Evolutionary conservation across 2,888 invertebrate genomes (phyloP).

Genomic region (Dendrolimus houi): DNA sequence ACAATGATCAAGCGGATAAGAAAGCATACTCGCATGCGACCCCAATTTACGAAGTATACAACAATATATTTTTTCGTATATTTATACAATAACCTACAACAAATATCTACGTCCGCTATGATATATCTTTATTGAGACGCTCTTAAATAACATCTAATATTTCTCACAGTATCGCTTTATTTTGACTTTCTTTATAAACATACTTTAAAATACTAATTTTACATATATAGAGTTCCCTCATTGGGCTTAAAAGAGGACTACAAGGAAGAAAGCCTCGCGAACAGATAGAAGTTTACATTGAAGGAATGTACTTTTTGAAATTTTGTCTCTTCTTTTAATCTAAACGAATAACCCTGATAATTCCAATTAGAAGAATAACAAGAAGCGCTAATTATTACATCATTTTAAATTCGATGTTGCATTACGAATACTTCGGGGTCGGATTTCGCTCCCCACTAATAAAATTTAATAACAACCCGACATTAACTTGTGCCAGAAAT

Average conservation of each 20-base stretch:
- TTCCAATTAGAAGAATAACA: slow-evolving; percentile 62
- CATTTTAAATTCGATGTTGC: slow-evolving; percentile 71
- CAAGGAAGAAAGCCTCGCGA: slow-evolving; percentile 55
- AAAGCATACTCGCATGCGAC: slow-evolving; percentile 48
- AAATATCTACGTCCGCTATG: slow-evolving; percentile 66
- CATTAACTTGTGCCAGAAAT: background rate
- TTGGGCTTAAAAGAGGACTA: slow-evolving; percentile 17
- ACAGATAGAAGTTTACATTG: slow-evolving; percentile 35
- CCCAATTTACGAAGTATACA: slow-evolving; percentile 43
- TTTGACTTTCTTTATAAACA: slow-evolving; percentile 72
- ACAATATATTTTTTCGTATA: slow-evolving; percentile 35
- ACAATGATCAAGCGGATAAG: slow-evolving; percentile 32
- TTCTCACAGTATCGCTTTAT: slow-evolving; percentile 75
- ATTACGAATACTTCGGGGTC: slow-evolving; percentile 50
- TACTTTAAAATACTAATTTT: slow-evolving; percentile 60
- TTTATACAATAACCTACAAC: slow-evolving; percentile 44
- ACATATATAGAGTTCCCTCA: slow-evolving; percentile 34
- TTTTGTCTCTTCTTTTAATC: slow-evolving; percentile 34
- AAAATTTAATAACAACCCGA: slow-evolving; percentile 29
- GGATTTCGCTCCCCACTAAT: slow-evolving; percentile 32
- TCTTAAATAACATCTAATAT: slow-evolving; percentile 63
- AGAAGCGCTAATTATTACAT: slow-evolving; percentile 58
- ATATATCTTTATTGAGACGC: slow-evolving; percentile 62
- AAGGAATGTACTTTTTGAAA: slow-evolving; percentile 25
- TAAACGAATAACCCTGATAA: slow-evolving; percentile 72